Base-by-base conservation (phyloP, 1,140 invertebrate species). In the Hycleus phaleratus region DNA sequence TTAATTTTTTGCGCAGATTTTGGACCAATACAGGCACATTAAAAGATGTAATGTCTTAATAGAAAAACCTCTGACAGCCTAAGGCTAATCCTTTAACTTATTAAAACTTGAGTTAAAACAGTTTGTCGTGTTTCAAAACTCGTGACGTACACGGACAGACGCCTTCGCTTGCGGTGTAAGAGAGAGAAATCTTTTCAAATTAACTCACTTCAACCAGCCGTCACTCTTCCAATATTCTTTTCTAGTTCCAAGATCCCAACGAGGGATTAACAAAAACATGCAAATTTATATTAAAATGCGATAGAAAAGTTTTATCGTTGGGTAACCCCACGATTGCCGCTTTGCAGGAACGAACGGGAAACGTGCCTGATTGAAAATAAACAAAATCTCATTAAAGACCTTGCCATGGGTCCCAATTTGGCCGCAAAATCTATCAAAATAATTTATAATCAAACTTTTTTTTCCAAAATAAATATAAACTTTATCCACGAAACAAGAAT, bases 211-310 rank as follows among this genome's bases (percentile, higher is more conserved):
- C 59, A 62, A 52, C 64, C 67, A 68, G 66, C 66, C 64, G 68
- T 70, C 65, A 63, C 66, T 66, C 56, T 60, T 65, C 58, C 58
- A 59, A 64, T 66, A 67, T 66, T 69, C 66, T 67, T 67, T 67
- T 57, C 47, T 60, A 54, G 51, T 62, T 61, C 61, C 11, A 57
- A 54, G 51, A 60, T 60, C 61, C 11, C 59, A 32, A 47, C 53
- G 49, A 58, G 58, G 66, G 69, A 71, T 72, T 71, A 70, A 69
- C 67, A 71, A 71, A 68, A 72, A 71, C 69, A 70, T 72, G 71
- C 69, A 71, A 72, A 72, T 72, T 70, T 69, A 68, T 71, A 70
- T 71, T 70, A 70, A 69, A 70, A 68, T 65, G 66, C 60, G 58
- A 65, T 65, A 61, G 62, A 65, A 70, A 71, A 68, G 57, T 71